Conservation (phyloP, 2,113 vertebrate species). For the Sinocyclocheilus grahami region DNA sequence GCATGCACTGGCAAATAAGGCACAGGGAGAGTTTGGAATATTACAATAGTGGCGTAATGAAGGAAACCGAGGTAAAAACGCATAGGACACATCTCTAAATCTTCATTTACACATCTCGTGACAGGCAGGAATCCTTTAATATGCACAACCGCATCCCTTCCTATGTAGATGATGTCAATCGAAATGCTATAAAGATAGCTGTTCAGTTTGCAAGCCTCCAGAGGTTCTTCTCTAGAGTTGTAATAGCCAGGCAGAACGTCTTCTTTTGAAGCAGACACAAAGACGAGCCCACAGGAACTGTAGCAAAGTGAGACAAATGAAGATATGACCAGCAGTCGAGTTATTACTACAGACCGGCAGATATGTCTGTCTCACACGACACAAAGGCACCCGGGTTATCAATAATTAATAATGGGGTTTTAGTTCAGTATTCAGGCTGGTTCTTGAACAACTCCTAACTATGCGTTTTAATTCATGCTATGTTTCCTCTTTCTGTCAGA, state of each 20-base stretch:
- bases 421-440: neutral
- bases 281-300: conserved; percentile 35
- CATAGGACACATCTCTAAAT: neutral
- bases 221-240: conserved; percentile 6
- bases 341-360: conserved; percentile 59
- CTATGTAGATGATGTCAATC: neutral
- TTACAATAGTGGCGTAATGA: neutral
- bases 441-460: conserved; percentile 29
- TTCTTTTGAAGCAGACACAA: conserved; percentile 44
- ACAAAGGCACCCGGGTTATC: conserved; percentile 63
- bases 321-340: conserved; percentile 54
- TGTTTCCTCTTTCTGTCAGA: conserved; percentile 7
- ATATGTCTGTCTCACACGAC: conserved; percentile 61
- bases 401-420: conserved; percentile 64
- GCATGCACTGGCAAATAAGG: neutral
- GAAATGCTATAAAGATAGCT: neutral
- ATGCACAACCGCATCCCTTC: neutral
- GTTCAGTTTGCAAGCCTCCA: conserved; percentile 10
- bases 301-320: conserved; percentile 43
- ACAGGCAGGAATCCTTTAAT: neutral
- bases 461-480: conserved; percentile 28
- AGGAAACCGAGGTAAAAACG: neutral
- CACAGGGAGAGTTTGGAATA: neutral
- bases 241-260: neutral
- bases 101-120: neutral